Conservation (phyloP, 2,113 vertebrate genomes). For the Acrocephalus kingi region DNA sequence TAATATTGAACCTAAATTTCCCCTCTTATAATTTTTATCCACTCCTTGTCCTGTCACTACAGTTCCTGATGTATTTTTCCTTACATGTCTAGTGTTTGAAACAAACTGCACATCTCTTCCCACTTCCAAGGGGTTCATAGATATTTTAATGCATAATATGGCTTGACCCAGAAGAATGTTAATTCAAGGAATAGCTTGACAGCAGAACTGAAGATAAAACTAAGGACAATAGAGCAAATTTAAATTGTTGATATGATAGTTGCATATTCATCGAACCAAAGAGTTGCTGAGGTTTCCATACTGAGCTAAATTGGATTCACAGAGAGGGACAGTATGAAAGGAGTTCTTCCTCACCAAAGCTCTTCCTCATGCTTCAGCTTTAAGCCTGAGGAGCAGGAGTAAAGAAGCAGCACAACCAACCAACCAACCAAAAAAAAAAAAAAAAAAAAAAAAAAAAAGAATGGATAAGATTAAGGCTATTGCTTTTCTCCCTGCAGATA, state of each 20-base stretch:
- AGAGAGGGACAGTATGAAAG: neutral
- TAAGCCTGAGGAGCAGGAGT: neutral
- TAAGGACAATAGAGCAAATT: neutral
- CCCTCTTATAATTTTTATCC: neutral
- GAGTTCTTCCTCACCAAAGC: neutral
- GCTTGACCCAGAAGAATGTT: constrained; percentile 4
- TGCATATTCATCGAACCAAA: neutral
- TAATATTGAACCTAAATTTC: neutral
- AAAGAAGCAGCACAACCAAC: neutral
- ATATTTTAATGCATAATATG: neutral
- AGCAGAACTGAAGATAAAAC: neutral
- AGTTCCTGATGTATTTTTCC: neutral
- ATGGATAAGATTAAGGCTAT: neutral
- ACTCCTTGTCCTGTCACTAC: too few relatives aligned
- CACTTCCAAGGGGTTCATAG: neutral
- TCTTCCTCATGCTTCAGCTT: neutral
- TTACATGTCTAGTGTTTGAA: neutral
- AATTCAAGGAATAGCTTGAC: neutral
- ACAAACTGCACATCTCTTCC: neutral
- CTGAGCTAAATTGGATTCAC: neutral
- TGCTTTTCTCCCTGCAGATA: neutral
- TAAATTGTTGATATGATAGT: neutral
- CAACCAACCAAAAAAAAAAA: too few relatives aligned
- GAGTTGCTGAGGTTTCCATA: neutral
- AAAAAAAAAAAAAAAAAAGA: neutral